A percentile compares a stretch with the other conserved stretches of the same genome.
Evolutionary conservation across 2,113 vertebrate species (phyloP).

Genomic region (Pterocles gutturalis): DNA sequence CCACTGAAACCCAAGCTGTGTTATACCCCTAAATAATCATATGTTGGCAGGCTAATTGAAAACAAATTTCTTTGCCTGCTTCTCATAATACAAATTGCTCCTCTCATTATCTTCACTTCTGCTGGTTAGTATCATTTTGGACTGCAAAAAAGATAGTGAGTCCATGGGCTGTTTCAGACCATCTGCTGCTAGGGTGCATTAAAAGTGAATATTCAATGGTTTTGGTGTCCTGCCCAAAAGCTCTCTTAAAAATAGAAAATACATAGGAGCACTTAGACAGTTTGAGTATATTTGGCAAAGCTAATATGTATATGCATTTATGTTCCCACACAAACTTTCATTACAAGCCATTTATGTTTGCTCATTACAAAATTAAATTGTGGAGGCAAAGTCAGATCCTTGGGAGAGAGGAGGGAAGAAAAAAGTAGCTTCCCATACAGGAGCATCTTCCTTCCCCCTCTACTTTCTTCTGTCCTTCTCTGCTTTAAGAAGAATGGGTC

Average conservation of each 20-base stretch:
- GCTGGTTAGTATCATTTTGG: not conserved
- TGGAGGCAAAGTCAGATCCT: not conserved
- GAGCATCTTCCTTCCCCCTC: not conserved
- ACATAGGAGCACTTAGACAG: not conserved
- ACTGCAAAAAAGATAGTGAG: not conserved
- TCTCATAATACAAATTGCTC: not conserved
- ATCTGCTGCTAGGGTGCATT: not conserved
- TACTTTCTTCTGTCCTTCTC: not conserved
- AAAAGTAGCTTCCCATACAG: not conserved
- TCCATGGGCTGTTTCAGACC: not conserved
- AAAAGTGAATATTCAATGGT: not conserved
- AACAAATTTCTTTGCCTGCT: not conserved
- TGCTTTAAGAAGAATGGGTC: not conserved
- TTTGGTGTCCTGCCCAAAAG: not conserved
- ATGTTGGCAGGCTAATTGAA: not conserved
- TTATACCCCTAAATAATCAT: not conserved
- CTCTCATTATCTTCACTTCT: constrained; percentile 2
- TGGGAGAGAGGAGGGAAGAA: not conserved
- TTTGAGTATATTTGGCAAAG: not conserved
- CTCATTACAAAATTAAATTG: not conserved
- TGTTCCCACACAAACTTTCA: not conserved
- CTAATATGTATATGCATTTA: not conserved
- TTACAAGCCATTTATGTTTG: not conserved
- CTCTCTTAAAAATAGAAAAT: not conserved
- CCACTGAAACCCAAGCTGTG: not conserved